Percentiles rank a stretch among this genome's conserved stretches.
Conservation (phyloP, 2,797 vertebrate species). For the Sebastolobus altivelis region DNA sequence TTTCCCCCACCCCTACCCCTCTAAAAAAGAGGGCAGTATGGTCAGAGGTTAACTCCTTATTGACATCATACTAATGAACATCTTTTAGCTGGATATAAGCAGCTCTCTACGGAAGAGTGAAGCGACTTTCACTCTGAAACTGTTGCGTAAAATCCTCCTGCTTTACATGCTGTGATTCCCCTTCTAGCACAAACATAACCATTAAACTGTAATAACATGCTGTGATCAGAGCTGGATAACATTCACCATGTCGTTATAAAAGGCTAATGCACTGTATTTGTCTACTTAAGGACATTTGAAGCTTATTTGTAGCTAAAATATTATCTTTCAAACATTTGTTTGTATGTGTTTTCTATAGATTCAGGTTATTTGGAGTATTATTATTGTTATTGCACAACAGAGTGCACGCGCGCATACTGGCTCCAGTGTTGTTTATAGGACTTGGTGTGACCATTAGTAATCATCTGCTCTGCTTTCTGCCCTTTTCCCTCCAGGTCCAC, state of each 20-base stretch:
- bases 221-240: conserved; percentile 1
- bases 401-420: not conserved
- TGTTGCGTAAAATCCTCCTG: not conserved
- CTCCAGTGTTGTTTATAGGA: not conserved
- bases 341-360: not conserved
- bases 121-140: conserved; percentile 11
- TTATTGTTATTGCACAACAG: not conserved
- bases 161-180: conserved; percentile 8
- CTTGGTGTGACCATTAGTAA: conserved; percentile 8
- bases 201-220: not conserved
- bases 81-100: not conserved
- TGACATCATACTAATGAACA: not conserved
- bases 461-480: conserved; percentile 14
- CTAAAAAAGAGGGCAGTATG: too few species aligned
- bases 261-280: not conserved
- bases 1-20: too few species aligned
- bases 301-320: not conserved
- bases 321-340: not conserved
- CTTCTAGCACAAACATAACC: not conserved
- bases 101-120: not conserved
- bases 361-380: not conserved
- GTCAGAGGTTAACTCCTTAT: not conserved
- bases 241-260: not conserved
- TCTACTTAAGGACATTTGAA: not conserved
- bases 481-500: conserved; percentile 77